phyloP scores from a whole-genome alignment of 2,888 invertebrate species.

The Rhimphoctona megacephalus region DNA sequence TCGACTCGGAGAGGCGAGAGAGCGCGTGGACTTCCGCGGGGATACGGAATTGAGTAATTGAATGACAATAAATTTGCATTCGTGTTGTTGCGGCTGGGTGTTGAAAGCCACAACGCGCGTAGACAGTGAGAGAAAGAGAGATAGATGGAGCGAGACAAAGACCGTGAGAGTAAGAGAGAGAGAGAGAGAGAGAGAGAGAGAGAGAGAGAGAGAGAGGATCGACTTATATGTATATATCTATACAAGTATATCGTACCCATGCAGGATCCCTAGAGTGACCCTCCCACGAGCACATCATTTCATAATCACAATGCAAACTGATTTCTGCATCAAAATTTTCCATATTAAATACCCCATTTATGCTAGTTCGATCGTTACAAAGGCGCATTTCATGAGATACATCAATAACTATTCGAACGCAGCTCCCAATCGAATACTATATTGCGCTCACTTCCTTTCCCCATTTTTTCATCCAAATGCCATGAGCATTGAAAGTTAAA shows the following conservation, averaged over 20 bases:
- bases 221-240: constrained; percentile 4
- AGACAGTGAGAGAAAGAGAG: constrained; percentile 77
- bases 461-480: constrained; percentile 10
- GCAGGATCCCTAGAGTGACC: constrained; percentile 54
- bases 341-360: constrained; percentile 66
- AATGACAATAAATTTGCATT: constrained; percentile 84
- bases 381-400: constrained; percentile 16
- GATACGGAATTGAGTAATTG: constrained; percentile 82
- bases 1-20: constrained; percentile 43
- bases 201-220: constrained; percentile 15
- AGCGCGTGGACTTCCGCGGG: constrained; percentile 59
- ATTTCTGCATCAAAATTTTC: constrained; percentile 78
- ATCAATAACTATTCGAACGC: constrained; percentile 31
- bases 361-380: constrained; percentile 32
- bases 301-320: constrained; percentile 82
- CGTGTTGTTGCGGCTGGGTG: constrained; percentile 80
- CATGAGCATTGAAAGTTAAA: background rate
- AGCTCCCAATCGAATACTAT: constrained; percentile 17
- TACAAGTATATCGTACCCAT: constrained; percentile 41
- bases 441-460: background rate
- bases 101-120: constrained; percentile 80
- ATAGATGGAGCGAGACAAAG: constrained; percentile 39
- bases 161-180: constrained; percentile 32
- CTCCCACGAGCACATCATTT: constrained; percentile 79
- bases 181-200: no score